Evolutionary conservation across 2,797 vertebrate genomes (phyloP).

Genomic region (Avahi laniger): DNA sequence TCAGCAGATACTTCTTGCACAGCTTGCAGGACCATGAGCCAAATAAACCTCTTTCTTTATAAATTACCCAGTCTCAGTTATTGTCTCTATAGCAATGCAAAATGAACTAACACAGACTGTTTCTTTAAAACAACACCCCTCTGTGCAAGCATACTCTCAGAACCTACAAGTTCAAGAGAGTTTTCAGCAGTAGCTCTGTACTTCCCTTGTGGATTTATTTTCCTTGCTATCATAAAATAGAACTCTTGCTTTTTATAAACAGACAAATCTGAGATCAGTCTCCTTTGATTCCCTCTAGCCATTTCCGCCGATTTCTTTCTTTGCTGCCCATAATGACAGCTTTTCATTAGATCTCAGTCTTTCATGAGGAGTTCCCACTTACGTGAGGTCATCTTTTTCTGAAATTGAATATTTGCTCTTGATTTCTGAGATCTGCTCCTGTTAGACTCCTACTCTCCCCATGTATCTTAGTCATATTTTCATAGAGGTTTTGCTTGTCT

Average conservation of each 20-base stretch:
- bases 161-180: not conserved
- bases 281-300: not conserved
- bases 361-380: not conserved
- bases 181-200: not conserved
- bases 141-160: not conserved
- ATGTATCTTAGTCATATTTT: not conserved
- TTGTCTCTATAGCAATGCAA: no score
- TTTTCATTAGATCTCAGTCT: not conserved
- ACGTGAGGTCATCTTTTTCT: not conserved
- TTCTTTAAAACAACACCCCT: not conserved
- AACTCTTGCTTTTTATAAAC: not conserved
- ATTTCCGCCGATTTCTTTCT: not conserved
- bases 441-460: not conserved
- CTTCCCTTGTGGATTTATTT: not conserved
- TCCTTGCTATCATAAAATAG: not conserved
- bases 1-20: no score
- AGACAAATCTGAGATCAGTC: not conserved
- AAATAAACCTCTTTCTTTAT: no score
- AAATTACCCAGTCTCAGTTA: no score
- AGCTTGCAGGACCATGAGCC: no score
- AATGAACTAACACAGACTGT: no score
- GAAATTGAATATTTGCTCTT: not conserved
- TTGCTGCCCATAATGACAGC: not conserved
- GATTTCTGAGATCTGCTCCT: not conserved
- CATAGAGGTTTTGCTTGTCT: not conserved